Evolutionary conservation across 2,113 vertebrate genomes (phyloP), one percentile per base, ranked within the genome.

Genomic region (Campylomormyrus tamandua): DNA sequence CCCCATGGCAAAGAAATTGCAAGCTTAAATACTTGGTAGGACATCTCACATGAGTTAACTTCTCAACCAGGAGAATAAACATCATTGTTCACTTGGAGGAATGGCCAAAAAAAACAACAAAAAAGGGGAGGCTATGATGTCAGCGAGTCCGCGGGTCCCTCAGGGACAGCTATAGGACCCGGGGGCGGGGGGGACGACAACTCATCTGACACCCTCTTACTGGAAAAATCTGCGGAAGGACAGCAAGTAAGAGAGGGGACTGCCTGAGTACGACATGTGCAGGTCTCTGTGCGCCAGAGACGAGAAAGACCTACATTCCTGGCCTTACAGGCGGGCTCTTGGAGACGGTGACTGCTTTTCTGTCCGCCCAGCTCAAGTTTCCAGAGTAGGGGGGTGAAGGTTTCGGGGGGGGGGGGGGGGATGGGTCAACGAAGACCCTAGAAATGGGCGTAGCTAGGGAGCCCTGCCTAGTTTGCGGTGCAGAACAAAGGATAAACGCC

Each of bases 401-500:
- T 31, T n/a, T 70, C 1, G n/a, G 21, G 56, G 0, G 58, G 56
- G 21, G 21, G 35, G 0, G n/a, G 56, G 19, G 6, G 19, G 21
- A 6, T 17, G n/a, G 27, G 39, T 46, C 87, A 56, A 35, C 17
- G 24, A 66, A 88, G 42, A 21, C 56, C 17, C 21, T 17, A 13
- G 52, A n/a, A 35, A 56, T 46, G 17, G 19, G 56, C 0, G 39
- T 5, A 2, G 87, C 31, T 42, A 10, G 24, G 15, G 5, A 52
- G 19, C 9, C 39, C 9, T 21, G 24, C 31, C 74, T 56, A 2
- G 74, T 13, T 56, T 52, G 50, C 4, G 24, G 24, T 11, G 39
- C 3, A 89, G 10, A 0, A 91, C 91, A 5, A 89, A 49, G n/a
- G 92, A 90, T 89, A 56, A 35, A 77, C 35, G 46, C 45, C 39